Conservation (phyloP, 2,797 vertebrate genomes). For the Petrocephalus sullivani region DNA sequence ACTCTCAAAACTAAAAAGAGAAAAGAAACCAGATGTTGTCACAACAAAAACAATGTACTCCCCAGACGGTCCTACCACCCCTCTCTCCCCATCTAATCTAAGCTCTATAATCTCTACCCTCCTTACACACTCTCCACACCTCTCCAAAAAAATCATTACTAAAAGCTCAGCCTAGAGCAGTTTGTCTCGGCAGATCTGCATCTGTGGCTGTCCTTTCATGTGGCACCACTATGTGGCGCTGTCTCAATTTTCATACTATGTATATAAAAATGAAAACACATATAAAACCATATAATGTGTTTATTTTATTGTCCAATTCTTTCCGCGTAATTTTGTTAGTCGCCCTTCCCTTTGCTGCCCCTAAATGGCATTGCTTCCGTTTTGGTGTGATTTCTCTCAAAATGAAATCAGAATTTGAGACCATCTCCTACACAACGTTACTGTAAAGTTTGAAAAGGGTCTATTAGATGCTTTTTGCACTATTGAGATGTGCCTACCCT, state of each 20-base stretch:
- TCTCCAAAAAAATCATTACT: background rate
- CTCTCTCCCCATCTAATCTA: background rate
- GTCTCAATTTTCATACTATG: background rate
- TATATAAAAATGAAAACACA: background rate
- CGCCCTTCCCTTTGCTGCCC: background rate
- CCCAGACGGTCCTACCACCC: background rate
- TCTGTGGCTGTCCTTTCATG: background rate
- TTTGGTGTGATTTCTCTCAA: background rate
- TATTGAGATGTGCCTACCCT: background rate
- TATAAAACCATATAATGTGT: background rate
- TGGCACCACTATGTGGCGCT: background rate
- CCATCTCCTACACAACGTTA: background rate
- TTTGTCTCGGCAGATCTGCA: background rate
- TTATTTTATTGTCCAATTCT: background rate
- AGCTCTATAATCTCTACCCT: background rate
- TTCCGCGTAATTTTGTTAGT: background rate
- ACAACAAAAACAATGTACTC: background rate
- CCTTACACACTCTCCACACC: background rate
- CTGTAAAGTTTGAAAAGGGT: background rate
- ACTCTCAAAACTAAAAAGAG: background rate
- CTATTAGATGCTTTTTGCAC: background rate
- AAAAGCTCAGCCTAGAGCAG: background rate
- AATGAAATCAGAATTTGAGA: background rate
- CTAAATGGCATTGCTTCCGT: too few species aligned
- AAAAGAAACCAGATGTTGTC: background rate